Percentiles rank a stretch among this genome's conserved stretches.
These are phyloP conservation scores for Polyodon spathula DNA, from an alignment of 2,113 vertebrate species.

Conservation along the genomic window DNA sequence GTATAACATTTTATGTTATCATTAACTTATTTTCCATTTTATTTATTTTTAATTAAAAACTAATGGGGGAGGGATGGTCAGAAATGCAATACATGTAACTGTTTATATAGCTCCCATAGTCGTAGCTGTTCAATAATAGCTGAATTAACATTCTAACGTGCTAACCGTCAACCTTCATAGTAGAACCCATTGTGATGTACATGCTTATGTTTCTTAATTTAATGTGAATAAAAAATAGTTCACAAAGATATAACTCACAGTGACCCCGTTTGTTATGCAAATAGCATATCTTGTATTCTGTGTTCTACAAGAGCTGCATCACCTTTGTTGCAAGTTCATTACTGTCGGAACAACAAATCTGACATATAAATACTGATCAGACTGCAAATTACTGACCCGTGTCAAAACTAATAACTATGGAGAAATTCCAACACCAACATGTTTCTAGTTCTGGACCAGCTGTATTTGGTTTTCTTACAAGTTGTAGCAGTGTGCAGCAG, in stretches of 20 bases:
- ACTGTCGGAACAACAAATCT: too few species aligned
- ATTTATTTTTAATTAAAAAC: slow-evolving; percentile 32
- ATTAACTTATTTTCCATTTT: slow-evolving; percentile 26
- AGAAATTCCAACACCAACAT: too few species aligned
- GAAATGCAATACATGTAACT: slow-evolving; percentile 43
- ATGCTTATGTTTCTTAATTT: slow-evolving; percentile 39
- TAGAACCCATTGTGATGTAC: slow-evolving; percentile 39
- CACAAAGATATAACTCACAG: slow-evolving; percentile 13
- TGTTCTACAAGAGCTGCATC: too few species aligned
- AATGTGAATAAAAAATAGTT: slow-evolving; percentile 42
- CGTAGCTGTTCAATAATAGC: slow-evolving; percentile 26
- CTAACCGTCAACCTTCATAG: slow-evolving; percentile 30
- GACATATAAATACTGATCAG: too few species aligned
- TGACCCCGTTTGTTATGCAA: not conserved
- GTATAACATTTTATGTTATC: slow-evolving; percentile 28
- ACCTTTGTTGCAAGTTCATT: too few species aligned
- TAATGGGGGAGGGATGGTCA: slow-evolving; percentile 25
- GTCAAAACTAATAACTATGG: too few species aligned
- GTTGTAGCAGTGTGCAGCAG: too few species aligned
- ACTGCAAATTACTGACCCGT: too few species aligned
- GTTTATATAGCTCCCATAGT: slow-evolving; percentile 28
- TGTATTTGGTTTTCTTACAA: too few species aligned
- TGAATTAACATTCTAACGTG: slow-evolving; percentile 29
- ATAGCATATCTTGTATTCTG: too few species aligned
- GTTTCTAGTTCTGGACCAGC: too few species aligned